phyloP scores from a whole-genome alignment of 1,140 invertebrate species.

The Charaxes varanes region DNA sequence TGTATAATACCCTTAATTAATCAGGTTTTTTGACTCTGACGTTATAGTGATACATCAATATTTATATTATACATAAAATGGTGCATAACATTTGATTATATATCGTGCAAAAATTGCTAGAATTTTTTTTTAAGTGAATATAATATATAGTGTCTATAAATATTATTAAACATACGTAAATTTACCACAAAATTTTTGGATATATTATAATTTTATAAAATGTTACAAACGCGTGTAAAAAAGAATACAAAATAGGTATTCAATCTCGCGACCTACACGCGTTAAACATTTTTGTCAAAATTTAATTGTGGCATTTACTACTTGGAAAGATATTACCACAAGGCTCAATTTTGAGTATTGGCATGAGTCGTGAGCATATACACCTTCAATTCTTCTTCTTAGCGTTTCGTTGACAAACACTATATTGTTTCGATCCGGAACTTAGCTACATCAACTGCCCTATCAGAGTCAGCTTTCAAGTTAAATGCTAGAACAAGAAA shows the following conservation, averaged over 20 bases:
- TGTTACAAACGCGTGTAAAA: constrained; percentile 51
- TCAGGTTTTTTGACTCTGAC: constrained; percentile 57
- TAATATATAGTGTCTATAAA: constrained; percentile 19
- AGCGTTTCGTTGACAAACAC: too few species aligned
- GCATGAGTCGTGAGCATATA: too few species aligned
- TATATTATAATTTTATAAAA: constrained; percentile 28
- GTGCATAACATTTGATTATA: constrained; percentile 19
- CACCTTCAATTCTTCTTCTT: too few species aligned
- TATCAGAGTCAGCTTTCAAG: too few species aligned
- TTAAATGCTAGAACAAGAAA: too few species aligned
- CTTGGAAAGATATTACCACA: too few species aligned
- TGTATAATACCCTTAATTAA: constrained; percentile 33
- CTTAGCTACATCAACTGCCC: too few species aligned
- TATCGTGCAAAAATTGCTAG: constrained; percentile 13
- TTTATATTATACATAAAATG: constrained; percentile 5
- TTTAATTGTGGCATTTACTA: neutral
- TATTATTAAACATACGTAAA: constrained; percentile 6
- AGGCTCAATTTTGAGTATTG: too few species aligned
- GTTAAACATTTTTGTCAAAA: constrained; percentile 35
- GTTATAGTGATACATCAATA: constrained; percentile 9
- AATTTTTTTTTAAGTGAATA: constrained; percentile 14
- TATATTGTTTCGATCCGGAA: too few species aligned
- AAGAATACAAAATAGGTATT: constrained; percentile 48
- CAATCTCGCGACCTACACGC: constrained; percentile 60
- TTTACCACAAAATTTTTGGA: constrained; percentile 3